phyloP scores from a whole-genome alignment of 2,113 vertebrate species.

The Otocyon megalotis region DNA sequence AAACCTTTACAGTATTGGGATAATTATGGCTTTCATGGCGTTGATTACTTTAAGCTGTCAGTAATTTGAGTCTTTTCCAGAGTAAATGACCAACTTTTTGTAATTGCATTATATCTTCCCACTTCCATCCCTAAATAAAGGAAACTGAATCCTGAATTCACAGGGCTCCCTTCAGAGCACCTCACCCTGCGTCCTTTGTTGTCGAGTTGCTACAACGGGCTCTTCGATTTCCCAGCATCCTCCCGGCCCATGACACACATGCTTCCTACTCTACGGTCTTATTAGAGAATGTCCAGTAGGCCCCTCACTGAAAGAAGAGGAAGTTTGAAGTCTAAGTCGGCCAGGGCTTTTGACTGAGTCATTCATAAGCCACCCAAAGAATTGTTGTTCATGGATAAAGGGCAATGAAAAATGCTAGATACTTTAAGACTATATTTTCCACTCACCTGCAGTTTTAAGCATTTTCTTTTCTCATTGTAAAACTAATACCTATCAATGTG shows the following conservation, averaged over 20 bases:
- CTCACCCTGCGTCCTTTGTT: neutral
- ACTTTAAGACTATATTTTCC: neutral
- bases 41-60: constrained; percentile 74
- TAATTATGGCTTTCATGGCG: constrained; percentile 46
- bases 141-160: neutral
- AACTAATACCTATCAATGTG: neutral
- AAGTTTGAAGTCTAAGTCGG: neutral
- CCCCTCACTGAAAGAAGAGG: neutral
- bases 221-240: neutral
- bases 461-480: constrained; percentile 30
- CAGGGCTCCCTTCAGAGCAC: neutral
- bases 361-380: neutral
- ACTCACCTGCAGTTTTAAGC: neutral
- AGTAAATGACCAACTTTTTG: constrained; percentile 45
- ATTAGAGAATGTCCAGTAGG: neutral
- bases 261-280: neutral
- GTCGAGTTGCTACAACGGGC: neutral
- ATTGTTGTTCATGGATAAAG: neutral
- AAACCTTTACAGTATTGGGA: constrained; percentile 59
- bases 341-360: neutral
- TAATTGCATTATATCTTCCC: constrained; percentile 34
- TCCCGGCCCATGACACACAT: neutral
- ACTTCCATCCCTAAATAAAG: constrained; percentile 32
- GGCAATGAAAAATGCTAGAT: neutral
- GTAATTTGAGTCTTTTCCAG: constrained; percentile 63